Conservation (phyloP, 2,888 invertebrate species). For the Trachelus stipa region DNA sequence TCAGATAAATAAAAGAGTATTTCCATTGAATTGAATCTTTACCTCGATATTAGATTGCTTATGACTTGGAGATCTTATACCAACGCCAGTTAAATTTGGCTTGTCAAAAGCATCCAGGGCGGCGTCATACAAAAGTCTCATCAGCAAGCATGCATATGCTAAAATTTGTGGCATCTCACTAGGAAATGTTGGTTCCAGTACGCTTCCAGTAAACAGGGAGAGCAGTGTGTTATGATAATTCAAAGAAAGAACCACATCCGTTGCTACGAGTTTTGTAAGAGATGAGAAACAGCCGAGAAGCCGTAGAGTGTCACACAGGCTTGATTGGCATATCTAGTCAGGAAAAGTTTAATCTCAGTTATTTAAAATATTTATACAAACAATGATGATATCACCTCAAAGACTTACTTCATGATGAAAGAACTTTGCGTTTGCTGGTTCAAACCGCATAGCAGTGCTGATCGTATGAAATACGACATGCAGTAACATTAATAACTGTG, state of each 20-base stretch:
- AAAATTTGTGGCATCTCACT: conserved; percentile 81
- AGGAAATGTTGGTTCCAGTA: conserved; percentile 77
- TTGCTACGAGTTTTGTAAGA: conserved; percentile 68
- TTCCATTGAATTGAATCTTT: conserved; percentile 31
- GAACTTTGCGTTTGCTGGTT: conserved; percentile 98
- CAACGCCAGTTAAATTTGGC: conserved; percentile 78
- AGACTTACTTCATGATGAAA: conserved; percentile 89
- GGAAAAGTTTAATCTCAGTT: conserved; percentile 6
- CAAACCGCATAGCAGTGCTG: conserved; percentile 98
- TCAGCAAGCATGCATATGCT: conserved; percentile 85
- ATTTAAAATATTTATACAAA: not conserved
- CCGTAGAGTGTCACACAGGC: conserved; percentile 91
- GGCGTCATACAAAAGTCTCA: conserved; percentile 93
- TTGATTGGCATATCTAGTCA: conserved; percentile 88
- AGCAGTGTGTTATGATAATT: conserved; percentile 71
- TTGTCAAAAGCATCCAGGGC: conserved; percentile 96
- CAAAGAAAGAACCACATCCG: conserved; percentile 61
- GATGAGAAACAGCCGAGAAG: conserved; percentile 90
- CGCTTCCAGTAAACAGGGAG: conserved; percentile 81
- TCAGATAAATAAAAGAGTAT: conserved; percentile 12
- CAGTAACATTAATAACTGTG: conserved; percentile 81
- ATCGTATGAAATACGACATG: conserved; percentile 94
- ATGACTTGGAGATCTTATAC: conserved; percentile 74
- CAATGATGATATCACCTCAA: conserved; percentile 58
- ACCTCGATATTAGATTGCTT: conserved; percentile 76